Percentiles rank a stretch among this genome's conserved stretches.
Evolutionary conservation across 2,113 vertebrate species (phyloP).

Genomic region (Myodes glareolus): DNA sequence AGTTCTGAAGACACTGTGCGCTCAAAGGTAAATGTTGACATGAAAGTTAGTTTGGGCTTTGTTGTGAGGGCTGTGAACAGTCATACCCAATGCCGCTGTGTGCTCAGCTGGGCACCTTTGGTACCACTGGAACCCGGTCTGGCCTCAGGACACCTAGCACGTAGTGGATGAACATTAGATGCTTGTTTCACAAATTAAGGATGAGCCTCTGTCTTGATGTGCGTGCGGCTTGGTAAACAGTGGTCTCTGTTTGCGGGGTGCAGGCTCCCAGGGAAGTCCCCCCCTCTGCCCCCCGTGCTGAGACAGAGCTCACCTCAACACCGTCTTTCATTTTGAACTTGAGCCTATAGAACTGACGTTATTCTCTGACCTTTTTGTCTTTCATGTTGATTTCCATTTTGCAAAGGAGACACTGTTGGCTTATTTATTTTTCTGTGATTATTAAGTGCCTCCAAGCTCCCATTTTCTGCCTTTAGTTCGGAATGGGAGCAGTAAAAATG

Average conservation of each 20-base stretch:
- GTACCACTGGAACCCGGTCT: neutral
- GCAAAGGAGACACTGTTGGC: neutral
- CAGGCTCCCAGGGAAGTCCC: neutral
- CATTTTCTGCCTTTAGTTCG: conserved; percentile 62
- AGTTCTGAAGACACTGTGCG: neutral
- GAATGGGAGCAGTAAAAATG: conserved; percentile 6
- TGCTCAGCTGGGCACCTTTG: neutral
- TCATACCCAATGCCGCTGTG: fast-evolving
- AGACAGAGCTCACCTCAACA: neutral
- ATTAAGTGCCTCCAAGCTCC: neutral
- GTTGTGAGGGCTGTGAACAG: neutral
- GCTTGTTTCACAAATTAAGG: neutral
- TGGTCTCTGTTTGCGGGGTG: neutral
- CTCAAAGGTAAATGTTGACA: neutral
- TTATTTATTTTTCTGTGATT: conserved; percentile 42
- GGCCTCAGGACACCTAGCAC: neutral
- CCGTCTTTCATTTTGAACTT: conserved; percentile 15
- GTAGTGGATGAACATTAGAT: neutral
- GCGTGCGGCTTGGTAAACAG: neutral
- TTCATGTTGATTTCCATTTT: conserved; percentile 51
- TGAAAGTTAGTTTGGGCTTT: neutral
- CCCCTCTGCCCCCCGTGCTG: fast-evolving
- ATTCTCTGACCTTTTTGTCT: neutral
- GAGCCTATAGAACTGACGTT: neutral
- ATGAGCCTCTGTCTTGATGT: neutral